A percentile compares a stretch with the other conserved stretches of the same genome.
phyloP scores from a whole-genome alignment of 2,888 invertebrate species.

The Mylabris sibirica region DNA sequence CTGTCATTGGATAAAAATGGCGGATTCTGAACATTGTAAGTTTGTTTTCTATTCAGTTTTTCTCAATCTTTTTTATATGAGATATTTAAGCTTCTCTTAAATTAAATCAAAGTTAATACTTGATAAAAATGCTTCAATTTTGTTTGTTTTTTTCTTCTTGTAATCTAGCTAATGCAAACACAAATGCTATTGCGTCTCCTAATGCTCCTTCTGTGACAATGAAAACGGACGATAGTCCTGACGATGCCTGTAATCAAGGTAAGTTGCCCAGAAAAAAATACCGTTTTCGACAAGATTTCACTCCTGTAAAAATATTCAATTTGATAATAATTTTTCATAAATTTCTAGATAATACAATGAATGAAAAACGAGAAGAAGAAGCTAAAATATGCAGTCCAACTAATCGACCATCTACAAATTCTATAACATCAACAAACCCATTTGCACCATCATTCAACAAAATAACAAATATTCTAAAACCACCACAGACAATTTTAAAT shows the following conservation, averaged over 20 bases:
- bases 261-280: slow-evolving; percentile 17
- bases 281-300: too few species aligned
- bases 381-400: slow-evolving; percentile 49
- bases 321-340: background rate
- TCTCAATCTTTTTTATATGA: slow-evolving; percentile 1
- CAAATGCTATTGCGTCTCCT: background rate
- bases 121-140: slow-evolving; percentile 14
- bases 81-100: slow-evolving; percentile 19
- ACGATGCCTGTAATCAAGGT: slow-evolving; percentile 52
- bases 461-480: slow-evolving; percentile 48
- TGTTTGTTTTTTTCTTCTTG: too few species aligned
- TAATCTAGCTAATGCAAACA: too few species aligned
- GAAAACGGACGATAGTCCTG: slow-evolving; percentile 55
- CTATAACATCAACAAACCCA: slow-evolving; percentile 44
- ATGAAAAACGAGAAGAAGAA: slow-evolving; percentile 44
- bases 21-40: slow-evolving; percentile 48
- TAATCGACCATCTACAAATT: slow-evolving; percentile 35
- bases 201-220: slow-evolving; percentile 52
- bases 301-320: background rate
- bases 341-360: slow-evolving; percentile 49
- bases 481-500: slow-evolving; percentile 49
- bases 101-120: slow-evolving; percentile 16
- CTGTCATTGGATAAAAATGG: slow-evolving; percentile 43
- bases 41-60: slow-evolving; percentile 35
- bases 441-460: slow-evolving; percentile 43